Evolutionary conservation across 2,113 vertebrate species (phyloP), one percentile per base, ranked within the genome.

Genomic region (Camelus dromedarius): DNA sequence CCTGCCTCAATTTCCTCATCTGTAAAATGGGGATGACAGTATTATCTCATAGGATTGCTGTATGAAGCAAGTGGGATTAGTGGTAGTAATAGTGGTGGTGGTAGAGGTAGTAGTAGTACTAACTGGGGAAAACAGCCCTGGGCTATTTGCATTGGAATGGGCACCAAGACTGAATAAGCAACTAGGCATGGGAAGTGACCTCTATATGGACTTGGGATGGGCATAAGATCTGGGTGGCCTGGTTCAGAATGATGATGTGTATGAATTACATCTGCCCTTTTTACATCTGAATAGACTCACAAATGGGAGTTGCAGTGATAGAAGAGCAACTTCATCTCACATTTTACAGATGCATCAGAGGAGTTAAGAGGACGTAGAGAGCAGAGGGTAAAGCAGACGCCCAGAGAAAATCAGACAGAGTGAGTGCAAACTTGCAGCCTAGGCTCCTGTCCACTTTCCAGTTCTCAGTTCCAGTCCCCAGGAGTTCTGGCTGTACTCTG

Each of bases 401-500:
- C 56, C n/a, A 62, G 48, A 91, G 80, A 90, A 87, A 89, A 35
- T 30, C 58, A 76, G 32, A 91, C 46, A 69, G 38, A 35, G 50
- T 19, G 66, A 12, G 22, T 5, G 19, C 18, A 89, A 46, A 48
- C 79, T 67, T 92, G 79, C 73, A 54, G 83, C 6, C 30, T 83
- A 60, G 64, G 70, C 24, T 90, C 52, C 20, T 67, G 90, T 93
- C 88, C 67, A 38, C 24, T 16, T 62, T 90, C 93, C 93, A 96
- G 64, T 75, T 54, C 66, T 26, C 46, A 75, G 38, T 42, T 77
- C 50, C 56, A 90, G 82, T 62, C 77, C 72, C n/a, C 70, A 81
- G 87, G 95, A 90, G 48, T 95, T 76, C 84, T 92, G 83, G 92
- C 83, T 95, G 58, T 83, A 48, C 73, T 96, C 52, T 93, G 56